phyloP scores from a whole-genome alignment of 2,888 invertebrate species.

The Ellobium chinense region DNA sequence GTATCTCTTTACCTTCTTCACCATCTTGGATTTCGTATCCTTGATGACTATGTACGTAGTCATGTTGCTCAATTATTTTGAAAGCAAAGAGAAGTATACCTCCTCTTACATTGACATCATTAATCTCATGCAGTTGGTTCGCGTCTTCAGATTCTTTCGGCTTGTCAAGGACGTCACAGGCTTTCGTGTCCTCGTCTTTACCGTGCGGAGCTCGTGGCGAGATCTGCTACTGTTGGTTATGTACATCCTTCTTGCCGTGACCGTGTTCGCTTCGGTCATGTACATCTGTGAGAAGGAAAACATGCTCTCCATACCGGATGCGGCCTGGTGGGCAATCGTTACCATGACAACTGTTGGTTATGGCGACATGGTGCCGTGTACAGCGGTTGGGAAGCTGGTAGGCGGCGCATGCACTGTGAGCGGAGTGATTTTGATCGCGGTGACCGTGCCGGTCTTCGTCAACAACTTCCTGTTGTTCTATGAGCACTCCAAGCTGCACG shows the following conservation, averaged over 20 bases:
- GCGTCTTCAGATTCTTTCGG: constrained; percentile 67
- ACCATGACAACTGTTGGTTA: constrained; percentile 75
- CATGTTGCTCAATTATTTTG: constrained; percentile 53
- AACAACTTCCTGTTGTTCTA: constrained; percentile 72
- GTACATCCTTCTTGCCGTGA: constrained; percentile 64
- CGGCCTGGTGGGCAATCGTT: constrained; percentile 71
- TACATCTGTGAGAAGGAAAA: constrained; percentile 63
- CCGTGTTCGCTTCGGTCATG: constrained; percentile 67
- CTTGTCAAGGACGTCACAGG: constrained; percentile 65
- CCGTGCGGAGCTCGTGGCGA: constrained; percentile 62
- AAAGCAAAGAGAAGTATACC: constrained; percentile 58
- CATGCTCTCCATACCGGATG: constrained; percentile 67
- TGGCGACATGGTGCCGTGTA: constrained; percentile 66
- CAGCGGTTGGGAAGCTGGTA: constrained; percentile 58
- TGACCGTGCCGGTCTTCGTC: constrained; percentile 72
- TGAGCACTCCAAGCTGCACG: constrained; percentile 40
- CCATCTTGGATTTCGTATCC: constrained; percentile 63
- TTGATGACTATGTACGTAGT: constrained; percentile 61
- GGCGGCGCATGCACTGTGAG: constrained; percentile 64
- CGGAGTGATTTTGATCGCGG: constrained; percentile 68
- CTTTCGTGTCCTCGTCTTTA: constrained; percentile 66
- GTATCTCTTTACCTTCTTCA: constrained; percentile 58
- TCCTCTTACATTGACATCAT: constrained; percentile 59
- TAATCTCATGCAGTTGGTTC: constrained; percentile 61
- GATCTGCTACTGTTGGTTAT: constrained; percentile 66